Conservation (phyloP, 2,113 vertebrate species). For the Forbesichthys papilliferus region DNA sequence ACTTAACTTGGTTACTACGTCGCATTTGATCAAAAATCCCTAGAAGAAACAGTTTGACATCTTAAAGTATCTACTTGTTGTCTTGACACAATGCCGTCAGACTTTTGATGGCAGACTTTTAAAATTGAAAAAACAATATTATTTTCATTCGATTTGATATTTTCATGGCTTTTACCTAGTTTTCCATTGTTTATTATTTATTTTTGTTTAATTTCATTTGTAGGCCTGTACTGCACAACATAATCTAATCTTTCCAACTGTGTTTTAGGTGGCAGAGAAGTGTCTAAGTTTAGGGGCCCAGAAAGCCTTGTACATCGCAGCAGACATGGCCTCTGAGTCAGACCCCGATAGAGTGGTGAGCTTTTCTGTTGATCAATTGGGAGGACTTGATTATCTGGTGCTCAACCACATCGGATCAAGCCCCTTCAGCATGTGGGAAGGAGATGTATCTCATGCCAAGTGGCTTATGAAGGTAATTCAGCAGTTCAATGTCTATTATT, state of each 20-base stretch:
- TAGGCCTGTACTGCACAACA: neutral
- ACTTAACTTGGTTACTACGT: no score
- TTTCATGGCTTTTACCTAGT: no score
- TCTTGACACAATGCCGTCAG: no score
- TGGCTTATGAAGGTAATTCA: conserved; percentile 83
- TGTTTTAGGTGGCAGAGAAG: conserved; percentile 80
- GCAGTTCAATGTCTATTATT: neutral
- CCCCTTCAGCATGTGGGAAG: conserved; percentile 76
- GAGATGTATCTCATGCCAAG: conserved; percentile 73
- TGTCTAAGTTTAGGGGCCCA: conserved; percentile 82
- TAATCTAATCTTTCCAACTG: neutral
- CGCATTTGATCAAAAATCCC: no score
- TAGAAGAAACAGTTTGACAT: no score
- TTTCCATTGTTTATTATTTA: no score
- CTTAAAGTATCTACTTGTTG: no score
- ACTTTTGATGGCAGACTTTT: no score
- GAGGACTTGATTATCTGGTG: conserved; percentile 84
- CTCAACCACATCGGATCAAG: conserved; percentile 82
- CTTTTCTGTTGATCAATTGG: conserved; percentile 82
- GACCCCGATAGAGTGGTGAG: conserved; percentile 78
- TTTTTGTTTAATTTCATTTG: no score
- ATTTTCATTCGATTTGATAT: no score
- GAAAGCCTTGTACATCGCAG: conserved; percentile 77
- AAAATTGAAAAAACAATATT: no score
- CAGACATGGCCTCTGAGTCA: conserved; percentile 79